phyloP scores from a whole-genome alignment of 2,113 vertebrate genomes.

The Chinchilla lanigera region DNA sequence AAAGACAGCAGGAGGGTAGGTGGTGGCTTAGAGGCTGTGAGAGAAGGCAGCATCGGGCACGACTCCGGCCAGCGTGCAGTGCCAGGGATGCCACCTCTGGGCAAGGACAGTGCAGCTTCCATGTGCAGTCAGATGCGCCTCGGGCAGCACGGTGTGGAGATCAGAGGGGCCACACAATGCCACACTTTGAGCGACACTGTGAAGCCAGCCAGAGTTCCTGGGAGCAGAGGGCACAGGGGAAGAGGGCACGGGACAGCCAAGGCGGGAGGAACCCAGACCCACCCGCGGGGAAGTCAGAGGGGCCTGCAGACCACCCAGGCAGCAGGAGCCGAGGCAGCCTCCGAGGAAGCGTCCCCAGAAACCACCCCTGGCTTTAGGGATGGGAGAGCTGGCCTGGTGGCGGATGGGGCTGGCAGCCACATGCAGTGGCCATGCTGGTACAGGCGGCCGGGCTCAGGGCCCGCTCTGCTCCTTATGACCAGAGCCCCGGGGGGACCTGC shows the following conservation, averaged over 20 bases:
- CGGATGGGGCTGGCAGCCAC: neutral
- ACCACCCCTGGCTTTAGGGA: neutral
- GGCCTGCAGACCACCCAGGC: neutral
- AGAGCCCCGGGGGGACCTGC: too few species aligned
- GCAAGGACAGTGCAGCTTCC: accelerated
- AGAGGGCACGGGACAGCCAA: neutral
- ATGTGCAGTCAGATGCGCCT: accelerated
- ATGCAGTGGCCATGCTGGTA: neutral
- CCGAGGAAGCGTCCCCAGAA: neutral
- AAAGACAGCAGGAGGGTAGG: neutral
- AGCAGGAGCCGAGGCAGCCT: neutral
- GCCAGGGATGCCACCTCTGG: neutral
- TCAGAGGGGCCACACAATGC: neutral
- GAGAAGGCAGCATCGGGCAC: neutral
- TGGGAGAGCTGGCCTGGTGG: neutral
- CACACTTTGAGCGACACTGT: neutral
- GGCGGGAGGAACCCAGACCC: neutral
- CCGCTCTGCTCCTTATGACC: too few species aligned
- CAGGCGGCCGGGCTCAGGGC: neutral
- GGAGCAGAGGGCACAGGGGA: neutral
- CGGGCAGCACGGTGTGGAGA: neutral
- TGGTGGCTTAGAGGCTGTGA: neutral
- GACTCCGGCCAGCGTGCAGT: accelerated
- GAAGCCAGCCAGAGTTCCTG: neutral
- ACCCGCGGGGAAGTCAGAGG: too few species aligned